Percentiles rank a stretch among this genome's conserved stretches.
phyloP scores from a whole-genome alignment of 2,797 vertebrate species.

The Hippoglossus hippoglossus region DNA sequence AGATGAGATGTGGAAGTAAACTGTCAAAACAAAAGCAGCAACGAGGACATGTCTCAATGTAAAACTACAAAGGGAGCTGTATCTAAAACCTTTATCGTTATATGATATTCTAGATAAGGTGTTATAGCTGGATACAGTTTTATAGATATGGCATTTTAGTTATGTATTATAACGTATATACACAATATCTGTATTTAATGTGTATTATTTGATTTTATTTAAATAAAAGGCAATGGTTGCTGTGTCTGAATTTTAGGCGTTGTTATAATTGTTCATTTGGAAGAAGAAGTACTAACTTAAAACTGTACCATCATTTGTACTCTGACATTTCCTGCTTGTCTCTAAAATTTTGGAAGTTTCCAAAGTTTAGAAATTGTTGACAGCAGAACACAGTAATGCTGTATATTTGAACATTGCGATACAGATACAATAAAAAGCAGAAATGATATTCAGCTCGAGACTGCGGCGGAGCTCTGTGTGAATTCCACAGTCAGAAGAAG shows the following conservation, averaged over 20 bases:
- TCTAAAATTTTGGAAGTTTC: too few relatives aligned
- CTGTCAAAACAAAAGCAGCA: conserved; percentile 13
- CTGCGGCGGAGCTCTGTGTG: background rate
- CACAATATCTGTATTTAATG: background rate
- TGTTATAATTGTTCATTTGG: background rate
- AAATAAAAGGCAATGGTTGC: background rate
- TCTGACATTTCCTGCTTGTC: background rate
- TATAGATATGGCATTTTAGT: background rate
- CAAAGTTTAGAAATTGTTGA: too few relatives aligned
- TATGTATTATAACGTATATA: too few relatives aligned
- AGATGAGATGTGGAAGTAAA: background rate
- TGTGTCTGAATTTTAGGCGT: background rate
- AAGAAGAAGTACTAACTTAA: background rate
- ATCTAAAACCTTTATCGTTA: background rate
- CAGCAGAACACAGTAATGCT: background rate
- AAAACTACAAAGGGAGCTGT: background rate
- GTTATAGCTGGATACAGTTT: background rate
- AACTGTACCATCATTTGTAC: conserved; percentile 7
- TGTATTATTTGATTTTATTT: background rate
- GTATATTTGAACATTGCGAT: background rate
- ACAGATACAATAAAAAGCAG: background rate
- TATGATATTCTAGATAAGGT: background rate
- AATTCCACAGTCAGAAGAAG: background rate
- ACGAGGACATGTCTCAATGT: conserved; percentile 43
- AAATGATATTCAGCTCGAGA: background rate